These are phyloP conservation scores for Sebastes goodei DNA, from an alignment of 2,797 vertebrate species.

Conservation along the genomic window DNA sequence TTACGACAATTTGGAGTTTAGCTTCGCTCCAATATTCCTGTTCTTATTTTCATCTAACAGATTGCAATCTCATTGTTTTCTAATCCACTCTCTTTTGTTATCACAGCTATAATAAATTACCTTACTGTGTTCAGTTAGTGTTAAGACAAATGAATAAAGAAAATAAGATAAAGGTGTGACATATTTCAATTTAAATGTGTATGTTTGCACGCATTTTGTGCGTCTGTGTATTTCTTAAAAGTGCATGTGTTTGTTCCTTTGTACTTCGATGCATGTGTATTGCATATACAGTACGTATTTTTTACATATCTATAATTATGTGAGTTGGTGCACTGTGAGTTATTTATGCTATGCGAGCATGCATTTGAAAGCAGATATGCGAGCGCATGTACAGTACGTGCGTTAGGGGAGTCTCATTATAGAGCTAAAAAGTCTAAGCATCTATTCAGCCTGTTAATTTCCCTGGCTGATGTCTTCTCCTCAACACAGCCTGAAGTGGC, in stretches of 20 bases:
- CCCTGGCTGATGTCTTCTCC: constrained; percentile 69
- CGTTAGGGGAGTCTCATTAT: constrained; percentile 68
- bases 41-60: not conserved
- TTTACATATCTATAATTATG: constrained; percentile 9
- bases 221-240: not conserved
- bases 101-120: not conserved
- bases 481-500: constrained; percentile 55
- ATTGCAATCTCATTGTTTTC: not conserved
- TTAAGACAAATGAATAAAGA: not conserved
- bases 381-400: constrained; percentile 24
- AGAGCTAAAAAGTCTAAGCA: constrained; percentile 61
- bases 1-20: not conserved
- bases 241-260: not conserved
- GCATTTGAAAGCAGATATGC: constrained; percentile 42
- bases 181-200: not conserved
- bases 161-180: not conserved
- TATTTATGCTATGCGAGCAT: constrained; percentile 30
- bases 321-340: not conserved
- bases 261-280: not conserved
- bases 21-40: not conserved
- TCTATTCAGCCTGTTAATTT: constrained; percentile 79
- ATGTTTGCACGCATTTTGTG: not conserved
- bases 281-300: not conserved
- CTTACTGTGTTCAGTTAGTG: not conserved
- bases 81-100: not conserved